These are phyloP conservation scores for Stichopus chloronotus DNA, from an alignment of 35 echinoderm and acorn worm genomes.

Conservation along the genomic window DNA sequence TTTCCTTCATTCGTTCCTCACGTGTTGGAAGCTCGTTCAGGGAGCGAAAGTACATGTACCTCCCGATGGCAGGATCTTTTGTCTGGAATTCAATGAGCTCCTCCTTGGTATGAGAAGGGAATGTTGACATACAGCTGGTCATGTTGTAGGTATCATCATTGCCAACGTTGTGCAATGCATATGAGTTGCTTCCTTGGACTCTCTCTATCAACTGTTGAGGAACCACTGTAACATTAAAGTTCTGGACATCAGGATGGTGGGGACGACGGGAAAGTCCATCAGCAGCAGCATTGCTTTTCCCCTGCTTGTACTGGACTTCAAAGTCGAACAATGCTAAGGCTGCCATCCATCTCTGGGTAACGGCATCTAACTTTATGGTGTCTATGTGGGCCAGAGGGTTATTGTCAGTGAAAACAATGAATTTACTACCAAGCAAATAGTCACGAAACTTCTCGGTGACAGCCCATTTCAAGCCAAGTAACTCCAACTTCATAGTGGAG, in stretches of 20 bases:
- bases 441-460: conserved; percentile 57
- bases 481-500: conserved; percentile 46
- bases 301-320: conserved; percentile 36
- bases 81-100: neutral
- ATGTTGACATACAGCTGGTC: neutral
- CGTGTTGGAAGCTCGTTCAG: neutral
- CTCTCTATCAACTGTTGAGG: too few species aligned
- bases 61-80: neutral
- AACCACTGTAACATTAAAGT: neutral
- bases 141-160: neutral
- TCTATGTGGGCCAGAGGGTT: conserved; percentile 53
- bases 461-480: conserved; percentile 54
- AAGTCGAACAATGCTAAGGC: conserved; percentile 48
- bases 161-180: too few species aligned
- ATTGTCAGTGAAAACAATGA: conserved; percentile 49
- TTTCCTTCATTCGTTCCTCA: neutral
- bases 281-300: conserved; percentile 27
- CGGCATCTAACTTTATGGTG: conserved; percentile 40
- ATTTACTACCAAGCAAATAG: conserved; percentile 46
- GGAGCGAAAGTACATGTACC: neutral
- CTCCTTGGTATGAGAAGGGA: neutral
- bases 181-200: too few species aligned
- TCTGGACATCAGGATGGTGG: conserved; percentile 30
- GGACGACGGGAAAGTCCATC: conserved; percentile 44
- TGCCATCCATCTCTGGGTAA: conserved; percentile 26